These are phyloP conservation scores for Lycodopsis pacificus DNA, from an alignment of 2,797 vertebrate genomes.

Conservation along the genomic window DNA sequence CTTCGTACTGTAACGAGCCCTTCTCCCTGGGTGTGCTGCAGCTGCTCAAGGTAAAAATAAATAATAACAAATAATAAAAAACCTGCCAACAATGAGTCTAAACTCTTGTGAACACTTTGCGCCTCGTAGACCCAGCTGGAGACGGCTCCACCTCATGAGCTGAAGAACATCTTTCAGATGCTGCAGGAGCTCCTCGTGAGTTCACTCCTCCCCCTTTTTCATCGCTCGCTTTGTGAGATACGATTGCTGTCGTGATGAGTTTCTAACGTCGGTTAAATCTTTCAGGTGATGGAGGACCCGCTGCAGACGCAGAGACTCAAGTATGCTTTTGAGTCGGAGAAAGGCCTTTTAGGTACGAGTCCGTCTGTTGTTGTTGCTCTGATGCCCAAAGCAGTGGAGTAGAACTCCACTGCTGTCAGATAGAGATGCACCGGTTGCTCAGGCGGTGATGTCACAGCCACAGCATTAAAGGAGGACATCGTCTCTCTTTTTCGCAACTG, in stretches of 20 bases:
- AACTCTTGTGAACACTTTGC: constrained; percentile 11
- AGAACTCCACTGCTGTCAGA: too few species aligned
- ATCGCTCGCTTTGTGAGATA: not conserved
- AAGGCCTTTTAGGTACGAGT: constrained; percentile 93
- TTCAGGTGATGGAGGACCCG: constrained; percentile 94
- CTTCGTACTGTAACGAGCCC: constrained; percentile 95
- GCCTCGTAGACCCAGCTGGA: constrained; percentile 92
- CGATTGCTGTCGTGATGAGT: not conserved
- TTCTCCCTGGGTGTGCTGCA: constrained; percentile 95
- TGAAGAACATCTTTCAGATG: constrained; percentile 97
- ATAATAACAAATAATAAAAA: not conserved
- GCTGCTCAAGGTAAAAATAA: constrained; percentile 90
- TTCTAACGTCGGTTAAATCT: not conserved
- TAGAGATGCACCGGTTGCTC: too few species aligned
- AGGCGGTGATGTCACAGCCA: too few species aligned
- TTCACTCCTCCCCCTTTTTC: not conserved
- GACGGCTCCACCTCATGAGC: constrained; percentile 95
- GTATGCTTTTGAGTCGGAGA: constrained; percentile 98
- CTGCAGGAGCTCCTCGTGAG: constrained; percentile 96
- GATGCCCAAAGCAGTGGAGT: not conserved
- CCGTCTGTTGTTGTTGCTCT: not conserved
- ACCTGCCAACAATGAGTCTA: not conserved
- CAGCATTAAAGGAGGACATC: too few species aligned
- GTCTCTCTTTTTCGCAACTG: too few species aligned
- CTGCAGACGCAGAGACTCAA: constrained; percentile 95